Evolutionary conservation across 2,113 vertebrate species (phyloP).

Genomic region (Oplegnathus fasciatus): DNA sequence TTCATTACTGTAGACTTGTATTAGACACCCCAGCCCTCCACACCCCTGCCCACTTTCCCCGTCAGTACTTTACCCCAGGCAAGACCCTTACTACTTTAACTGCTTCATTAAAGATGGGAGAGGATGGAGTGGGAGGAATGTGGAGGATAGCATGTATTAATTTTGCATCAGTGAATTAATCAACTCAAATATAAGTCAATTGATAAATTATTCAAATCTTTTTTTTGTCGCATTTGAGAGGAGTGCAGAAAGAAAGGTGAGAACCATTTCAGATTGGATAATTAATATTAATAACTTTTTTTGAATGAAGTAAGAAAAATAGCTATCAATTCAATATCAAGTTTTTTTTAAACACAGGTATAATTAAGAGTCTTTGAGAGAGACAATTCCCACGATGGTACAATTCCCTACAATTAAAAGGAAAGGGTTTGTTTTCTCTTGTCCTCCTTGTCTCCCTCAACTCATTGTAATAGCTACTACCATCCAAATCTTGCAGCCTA

Average conservation of each 20-base stretch:
- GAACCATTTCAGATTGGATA: constrained; percentile 85
- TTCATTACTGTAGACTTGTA: constrained; percentile 63
- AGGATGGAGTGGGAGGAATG: constrained; percentile 66
- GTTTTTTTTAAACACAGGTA: constrained; percentile 55
- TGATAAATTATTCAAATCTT: constrained; percentile 93
- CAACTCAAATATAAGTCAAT: constrained; percentile 94
- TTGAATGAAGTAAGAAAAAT: constrained; percentile 86
- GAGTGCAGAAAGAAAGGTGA: constrained; percentile 80
- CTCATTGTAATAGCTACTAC: constrained; percentile 29
- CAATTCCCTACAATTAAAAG: constrained; percentile 54
- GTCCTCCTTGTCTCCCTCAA: constrained; percentile 27
- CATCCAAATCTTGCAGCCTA: constrained; percentile 19
- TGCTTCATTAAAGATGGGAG: constrained; percentile 81
- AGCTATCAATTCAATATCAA: constrained; percentile 71
- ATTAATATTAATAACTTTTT: constrained; percentile 97
- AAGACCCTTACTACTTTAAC: constrained; percentile 68
- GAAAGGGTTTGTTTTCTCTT: constrained; percentile 40
- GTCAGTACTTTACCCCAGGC: constrained; percentile 67
- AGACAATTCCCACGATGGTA: constrained; percentile 55
- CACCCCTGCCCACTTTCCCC: constrained; percentile 33
- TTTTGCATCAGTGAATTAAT: constrained; percentile 93
- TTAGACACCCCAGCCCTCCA: constrained; percentile 27
- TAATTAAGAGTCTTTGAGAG: constrained; percentile 74
- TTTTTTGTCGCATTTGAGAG: constrained; percentile 80
- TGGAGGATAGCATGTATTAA: constrained; percentile 85